Conservation (phyloP, 2,797 vertebrate species). For the Sebastes umbrosus region DNA sequence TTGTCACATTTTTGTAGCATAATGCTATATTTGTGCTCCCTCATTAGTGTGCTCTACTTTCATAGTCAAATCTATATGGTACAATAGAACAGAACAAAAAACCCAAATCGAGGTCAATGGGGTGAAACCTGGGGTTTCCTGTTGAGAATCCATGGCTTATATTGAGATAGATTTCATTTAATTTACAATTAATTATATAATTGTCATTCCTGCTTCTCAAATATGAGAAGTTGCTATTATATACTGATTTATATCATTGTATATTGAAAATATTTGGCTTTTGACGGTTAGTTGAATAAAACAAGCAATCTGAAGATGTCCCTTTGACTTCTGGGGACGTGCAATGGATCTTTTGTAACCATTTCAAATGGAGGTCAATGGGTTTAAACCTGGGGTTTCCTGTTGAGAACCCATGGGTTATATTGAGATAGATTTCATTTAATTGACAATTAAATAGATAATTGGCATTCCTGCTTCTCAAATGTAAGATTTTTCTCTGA, state of each 20-base stretch:
- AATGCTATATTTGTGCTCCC: neutral
- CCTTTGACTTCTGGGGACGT: neutral
- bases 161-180: too few relatives aligned
- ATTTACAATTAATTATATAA: neutral
- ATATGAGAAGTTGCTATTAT: neutral
- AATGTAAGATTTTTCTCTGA: neutral
- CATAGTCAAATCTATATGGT: neutral
- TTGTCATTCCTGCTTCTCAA: neutral
- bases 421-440: too few relatives aligned
- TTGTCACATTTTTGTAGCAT: neutral
- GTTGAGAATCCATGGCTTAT: neutral
- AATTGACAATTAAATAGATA: neutral
- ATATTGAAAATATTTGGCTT: neutral
- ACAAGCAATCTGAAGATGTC: neutral
- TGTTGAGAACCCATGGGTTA: neutral
- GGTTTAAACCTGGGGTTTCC: neutral
- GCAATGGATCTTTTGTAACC: too few relatives aligned
- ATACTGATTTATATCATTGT: neutral
- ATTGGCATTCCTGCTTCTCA: neutral
- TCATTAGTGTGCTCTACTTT: constrained; percentile 8
- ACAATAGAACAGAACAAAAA: constrained; percentile 3
- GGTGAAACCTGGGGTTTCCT: neutral
- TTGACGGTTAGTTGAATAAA: neutral
- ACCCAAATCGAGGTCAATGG: neutral
- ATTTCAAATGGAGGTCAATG: neutral